phyloP scores from a whole-genome alignment of 2,797 vertebrate species.

The Rhincodon typus region DNA sequence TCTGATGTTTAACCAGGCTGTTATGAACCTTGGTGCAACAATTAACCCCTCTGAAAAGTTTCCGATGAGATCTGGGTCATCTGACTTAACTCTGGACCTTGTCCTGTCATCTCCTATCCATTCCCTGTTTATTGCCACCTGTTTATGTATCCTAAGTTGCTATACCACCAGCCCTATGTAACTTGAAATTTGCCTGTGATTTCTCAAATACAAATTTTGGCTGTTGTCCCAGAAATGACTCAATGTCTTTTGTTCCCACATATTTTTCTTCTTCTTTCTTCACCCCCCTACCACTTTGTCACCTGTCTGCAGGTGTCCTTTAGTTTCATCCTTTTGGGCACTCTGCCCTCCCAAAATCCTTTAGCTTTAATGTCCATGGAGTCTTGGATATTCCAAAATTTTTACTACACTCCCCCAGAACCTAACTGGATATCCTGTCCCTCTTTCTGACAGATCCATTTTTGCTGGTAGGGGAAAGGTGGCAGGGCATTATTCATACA shows the following conservation, averaged over 20 bases:
- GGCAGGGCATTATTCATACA: no score
- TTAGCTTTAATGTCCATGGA: no score
- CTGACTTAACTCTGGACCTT: neutral
- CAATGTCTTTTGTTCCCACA: no score
- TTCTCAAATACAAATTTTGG: neutral
- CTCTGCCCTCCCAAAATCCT: neutral
- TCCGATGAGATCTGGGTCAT: neutral
- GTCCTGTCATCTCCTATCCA: neutral
- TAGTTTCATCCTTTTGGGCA: no score
- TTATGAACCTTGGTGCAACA: no score
- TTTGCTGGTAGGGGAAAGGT: no score
- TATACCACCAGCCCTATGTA: neutral
- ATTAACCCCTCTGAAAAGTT: neutral
- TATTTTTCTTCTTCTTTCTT: neutral
- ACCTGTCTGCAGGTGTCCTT: neutral
- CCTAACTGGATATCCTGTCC: no score
- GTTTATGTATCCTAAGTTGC: neutral
- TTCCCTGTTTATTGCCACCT: neutral
- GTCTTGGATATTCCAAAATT: no score
- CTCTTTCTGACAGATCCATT: no score
- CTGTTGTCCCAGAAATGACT: no score
- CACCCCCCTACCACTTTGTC: neutral
- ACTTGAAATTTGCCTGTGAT: neutral
- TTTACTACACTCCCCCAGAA: no score
- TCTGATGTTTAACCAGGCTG: neutral